Evolutionary conservation across 2,113 vertebrate species (phyloP), one percentile per base, ranked within the genome.

Genomic region (Cariama cristata): DNA sequence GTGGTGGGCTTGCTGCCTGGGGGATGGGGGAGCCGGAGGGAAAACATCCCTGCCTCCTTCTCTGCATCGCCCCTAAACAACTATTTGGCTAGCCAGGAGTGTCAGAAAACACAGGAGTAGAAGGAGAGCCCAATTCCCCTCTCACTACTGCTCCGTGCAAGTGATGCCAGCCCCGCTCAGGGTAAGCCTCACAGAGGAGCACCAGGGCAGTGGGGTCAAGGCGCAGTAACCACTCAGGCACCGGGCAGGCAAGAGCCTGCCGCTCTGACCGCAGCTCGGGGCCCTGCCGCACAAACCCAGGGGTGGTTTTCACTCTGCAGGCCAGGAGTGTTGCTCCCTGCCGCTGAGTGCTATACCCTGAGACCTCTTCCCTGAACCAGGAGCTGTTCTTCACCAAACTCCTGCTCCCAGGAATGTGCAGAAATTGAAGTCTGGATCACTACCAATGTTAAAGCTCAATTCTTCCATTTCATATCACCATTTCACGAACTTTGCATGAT

Each of bases 231-330:
- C 10, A 1, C 32, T 35, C 44, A 3, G 88, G 49, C 30, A 4
- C 23, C 0, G 18, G 18, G 62, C 33, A 55, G 40, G 53, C 0
- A 2, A 73, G 40, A n/a, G 8, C 33, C 45, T 33, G 42, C 66
- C 19, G 79, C 42, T 88, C 74, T 0, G 0, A 28, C 10, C 4
- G 0, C 45, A 18, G 69, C 90, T 23, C 0, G 0, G 28, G 19
- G 32, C 50, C 69, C 82, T 22, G 47, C 0, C 1, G 60, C 79
- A 71, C 28, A 40, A 75, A 11, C 38, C 24, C 1, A 0, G 8
- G 38, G 63, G 62, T 28, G 53, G 24, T 50, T 68, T 42, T 47
- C 1, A 84, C 44, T 60, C 80, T 42, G 68, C 24, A 50, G 53
- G 49, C 77, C 26, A 63, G 1, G 4, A 9, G 22, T 1, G 2